Base-by-base conservation (phyloP, 2,797 vertebrate genomes). In the Micropoecilia bifurca region DNA sequence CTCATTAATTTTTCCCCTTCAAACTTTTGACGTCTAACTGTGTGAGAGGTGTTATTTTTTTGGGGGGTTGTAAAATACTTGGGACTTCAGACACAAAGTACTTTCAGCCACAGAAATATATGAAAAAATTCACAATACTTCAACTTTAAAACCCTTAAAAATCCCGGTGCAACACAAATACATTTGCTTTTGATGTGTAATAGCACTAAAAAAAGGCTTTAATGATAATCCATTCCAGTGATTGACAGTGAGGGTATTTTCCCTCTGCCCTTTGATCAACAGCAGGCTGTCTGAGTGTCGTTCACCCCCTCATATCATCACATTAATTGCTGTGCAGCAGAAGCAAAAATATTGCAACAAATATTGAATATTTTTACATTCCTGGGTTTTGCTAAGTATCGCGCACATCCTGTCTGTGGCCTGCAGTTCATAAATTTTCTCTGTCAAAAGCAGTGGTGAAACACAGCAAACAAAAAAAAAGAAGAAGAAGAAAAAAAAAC, bases 241-340 rank as follows among this genome's bases (percentile, higher is more conserved):
- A 86, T 75, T 80, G 87, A 77, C 80, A 80, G 76, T 33, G 36
- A 0, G 22, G 33, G 20, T 66, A 5, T 71, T 73, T 82, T 71
- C 13, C 22, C 28, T 57, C 55, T 75, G 66, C 76, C 59, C 84
- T 82, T 71, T 89, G 48, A 87, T 85, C 81, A 79, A 78, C 77
- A 63, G 73, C 73, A 68, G 75, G 61, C 68, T 76, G 79, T 82
- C 73, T 63, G 77, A 59, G 61, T 77, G 59, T 50, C 57, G 28
- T 81, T 25, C 72, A 47, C 13, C 30, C 72, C 28, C 13, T 6
- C 66, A 81, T 33, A 46, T 78, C 74, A 59, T 13, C 20, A 33
- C 53, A 41, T 13, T 25, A 39, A 68, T 16, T 48, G n/a, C 59
- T 71, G 57, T 73, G 43, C 0, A 16, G 76, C 77, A 79, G 45